Evolutionary conservation across 2,888 invertebrate genomes (phyloP).

Genomic region (Cactoblastis cactorum): DNA sequence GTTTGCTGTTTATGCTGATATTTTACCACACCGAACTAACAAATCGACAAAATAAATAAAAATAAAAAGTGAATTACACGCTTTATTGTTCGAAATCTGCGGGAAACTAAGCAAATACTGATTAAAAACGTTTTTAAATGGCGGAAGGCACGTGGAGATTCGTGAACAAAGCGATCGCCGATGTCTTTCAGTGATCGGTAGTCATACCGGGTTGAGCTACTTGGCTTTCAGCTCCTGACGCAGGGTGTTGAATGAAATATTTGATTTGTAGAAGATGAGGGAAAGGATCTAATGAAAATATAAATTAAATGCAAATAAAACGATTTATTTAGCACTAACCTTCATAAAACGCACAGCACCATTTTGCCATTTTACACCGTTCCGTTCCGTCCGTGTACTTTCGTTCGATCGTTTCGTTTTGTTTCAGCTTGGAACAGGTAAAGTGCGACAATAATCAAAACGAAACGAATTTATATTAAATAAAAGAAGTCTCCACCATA

Average conservation of each 20-base stretch:
- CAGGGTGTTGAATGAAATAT: neutral
- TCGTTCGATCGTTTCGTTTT: conserved; percentile 20
- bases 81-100: neutral
- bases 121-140: conserved; percentile 43
- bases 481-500: too few relatives aligned
- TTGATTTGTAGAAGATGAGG: neutral
- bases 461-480: too few relatives aligned
- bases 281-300: neutral
- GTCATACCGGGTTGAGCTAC: conserved; percentile 28
- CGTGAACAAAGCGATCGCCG: conserved; percentile 73
- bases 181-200: conserved; percentile 41
- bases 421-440: too few relatives aligned
- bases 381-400: conserved; percentile 7
- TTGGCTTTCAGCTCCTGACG: neutral
- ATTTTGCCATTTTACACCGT: conserved; percentile 59
- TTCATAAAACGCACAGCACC: conserved; percentile 58
- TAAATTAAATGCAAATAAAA: conserved; percentile 19
- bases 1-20: conserved; percentile 15
- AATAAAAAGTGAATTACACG: neutral
- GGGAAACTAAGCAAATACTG: conserved; percentile 13
- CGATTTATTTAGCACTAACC: conserved; percentile 51
- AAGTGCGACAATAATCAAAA: too few relatives aligned
- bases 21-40: conserved; percentile 8
- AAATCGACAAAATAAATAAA: conserved; percentile 7
- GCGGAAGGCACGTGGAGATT: conserved; percentile 78